A percentile compares a stretch with the other conserved stretches of the same genome.
Conservation (phyloP, 2,888 invertebrate species). For the Ophonus ardosiacus region DNA sequence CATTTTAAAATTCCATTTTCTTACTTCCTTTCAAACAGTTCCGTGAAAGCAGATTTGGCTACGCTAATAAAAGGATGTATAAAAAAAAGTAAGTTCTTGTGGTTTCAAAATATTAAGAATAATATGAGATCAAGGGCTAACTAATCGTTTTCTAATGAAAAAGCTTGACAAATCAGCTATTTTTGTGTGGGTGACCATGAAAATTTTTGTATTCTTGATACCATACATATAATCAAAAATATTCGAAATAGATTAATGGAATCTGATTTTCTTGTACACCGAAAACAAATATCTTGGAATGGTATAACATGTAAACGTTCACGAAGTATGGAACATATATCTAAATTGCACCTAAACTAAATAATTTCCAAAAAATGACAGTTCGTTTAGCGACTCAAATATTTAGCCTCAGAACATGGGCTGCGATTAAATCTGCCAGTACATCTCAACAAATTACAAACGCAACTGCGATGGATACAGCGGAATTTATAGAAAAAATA, state of each 20-base stretch:
- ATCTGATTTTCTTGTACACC: slow-evolving; percentile 13
- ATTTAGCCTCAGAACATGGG: slow-evolving; percentile 15
- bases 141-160: neutral
- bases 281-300: slow-evolving; percentile 21
- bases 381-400: slow-evolving; percentile 26
- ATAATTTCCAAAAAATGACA: slow-evolving; percentile 29
- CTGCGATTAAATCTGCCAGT: slow-evolving; percentile 29
- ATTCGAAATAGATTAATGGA: slow-evolving; percentile 23
- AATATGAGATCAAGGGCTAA: slow-evolving; percentile 28
- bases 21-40: slow-evolving; percentile 32
- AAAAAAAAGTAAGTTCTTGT: slow-evolving; percentile 5
- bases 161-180: slow-evolving; percentile 6
- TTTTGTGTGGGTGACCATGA: neutral
- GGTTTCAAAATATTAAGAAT: slow-evolving; percentile 17
- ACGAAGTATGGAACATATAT: slow-evolving; percentile 19
- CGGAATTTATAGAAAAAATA: slow-evolving; percentile 19
- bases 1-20: slow-evolving; percentile 39
- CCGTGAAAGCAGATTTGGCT: slow-evolving; percentile 11
- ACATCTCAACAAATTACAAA: neutral
- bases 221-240: slow-evolving; percentile 18
- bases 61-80: slow-evolving; percentile 15
- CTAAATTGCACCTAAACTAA: slow-evolving; percentile 9
- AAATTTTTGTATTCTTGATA: neutral
- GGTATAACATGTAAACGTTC: slow-evolving; percentile 13
- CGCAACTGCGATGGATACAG: slow-evolving; percentile 21